Evolutionary conservation across 2,113 vertebrate genomes (phyloP), one percentile per base, ranked within the genome.

Genomic region (Leptosomus discolor): DNA sequence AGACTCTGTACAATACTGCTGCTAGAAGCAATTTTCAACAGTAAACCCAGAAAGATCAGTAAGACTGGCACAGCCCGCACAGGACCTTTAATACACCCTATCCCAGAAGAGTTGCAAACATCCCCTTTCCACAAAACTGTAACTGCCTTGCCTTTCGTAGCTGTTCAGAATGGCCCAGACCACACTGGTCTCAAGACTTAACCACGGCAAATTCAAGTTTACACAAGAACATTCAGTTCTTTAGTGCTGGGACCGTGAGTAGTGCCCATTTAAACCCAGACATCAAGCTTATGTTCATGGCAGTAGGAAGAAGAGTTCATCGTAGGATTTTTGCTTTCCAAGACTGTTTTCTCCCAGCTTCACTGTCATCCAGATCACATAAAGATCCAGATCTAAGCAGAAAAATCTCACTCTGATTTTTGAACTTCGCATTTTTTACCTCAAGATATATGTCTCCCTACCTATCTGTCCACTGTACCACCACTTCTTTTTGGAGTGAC

Each of bases 361-460:
- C 32, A 34, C 29, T 56, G 30, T 60, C 24, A 53, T 16, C 17
- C 57, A 69, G 39, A 75, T 65, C 61, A 74, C 36, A 51, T n/a
- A 67, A 93, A 79, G 16, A 84, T 56, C 20, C 26, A 56, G n/a
- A 58, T 15, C 60, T 57, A 60, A 45, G 32, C 2, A 90, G 36
- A 48, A 94, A 85, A 88, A 63, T 56, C 37, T 84, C 71, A 50
- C 58, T 58, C 30, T 48, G 36, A 64, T 50, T 76, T 95, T 64
- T 69, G 36, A 94, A 63, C 45, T 53, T 18, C 12, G 19, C 43
- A 41, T 36, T 65, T 37, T 69, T 85, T 57, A 81, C 30, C 71
- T 60, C 18, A 37, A 77, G 17, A 73, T 46, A 4, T 2, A n/a
- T 8, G 2, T 46, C 22, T 0, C 1, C n/a, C 24, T 48, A 43